Percentiles rank a stretch among this genome's conserved stretches.
These are phyloP conservation scores for Tichodroma muraria DNA, from an alignment of 2,113 vertebrate genomes.

Conservation along the genomic window DNA sequence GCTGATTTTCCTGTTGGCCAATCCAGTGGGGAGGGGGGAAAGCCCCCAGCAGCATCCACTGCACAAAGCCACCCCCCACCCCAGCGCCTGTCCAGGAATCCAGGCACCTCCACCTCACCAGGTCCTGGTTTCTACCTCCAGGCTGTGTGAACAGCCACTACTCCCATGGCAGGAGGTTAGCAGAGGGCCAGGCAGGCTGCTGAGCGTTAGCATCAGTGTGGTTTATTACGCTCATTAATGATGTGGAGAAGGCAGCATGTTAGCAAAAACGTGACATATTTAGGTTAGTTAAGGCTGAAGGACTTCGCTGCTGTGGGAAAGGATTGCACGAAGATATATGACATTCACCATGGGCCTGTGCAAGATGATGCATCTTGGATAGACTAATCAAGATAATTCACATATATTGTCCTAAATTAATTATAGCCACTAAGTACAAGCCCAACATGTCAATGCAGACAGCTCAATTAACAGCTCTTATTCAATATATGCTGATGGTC, in stretches of 20 bases:
- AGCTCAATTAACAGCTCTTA: constrained; percentile 49
- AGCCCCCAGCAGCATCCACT: accelerated
- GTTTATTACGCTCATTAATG: constrained; percentile 32
- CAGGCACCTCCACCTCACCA: neutral
- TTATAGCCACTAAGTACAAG: constrained; percentile 55
- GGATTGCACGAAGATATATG: neutral
- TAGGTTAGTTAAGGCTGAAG: constrained; percentile 49
- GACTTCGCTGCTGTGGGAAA: neutral
- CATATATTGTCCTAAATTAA: constrained; percentile 57
- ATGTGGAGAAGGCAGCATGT: constrained; percentile 15
- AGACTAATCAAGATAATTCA: constrained; percentile 53
- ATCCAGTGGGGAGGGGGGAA: neutral
- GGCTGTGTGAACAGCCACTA: neutral
- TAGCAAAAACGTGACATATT: constrained; percentile 49
- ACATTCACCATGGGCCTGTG: neutral
- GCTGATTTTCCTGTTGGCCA: neutral
- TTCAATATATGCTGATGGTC: constrained; percentile 24
- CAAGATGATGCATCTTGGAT: constrained; percentile 24
- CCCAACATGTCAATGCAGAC: constrained; percentile 29
- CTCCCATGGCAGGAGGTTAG: neutral
- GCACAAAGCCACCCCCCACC: neutral
- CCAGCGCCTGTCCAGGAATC: accelerated
- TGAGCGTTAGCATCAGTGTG: neutral
- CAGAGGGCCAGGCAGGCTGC: neutral
- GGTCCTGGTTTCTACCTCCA: neutral